phyloP scores from a whole-genome alignment of 2,797 vertebrate genomes.

The Protosalanx chinensis region DNA sequence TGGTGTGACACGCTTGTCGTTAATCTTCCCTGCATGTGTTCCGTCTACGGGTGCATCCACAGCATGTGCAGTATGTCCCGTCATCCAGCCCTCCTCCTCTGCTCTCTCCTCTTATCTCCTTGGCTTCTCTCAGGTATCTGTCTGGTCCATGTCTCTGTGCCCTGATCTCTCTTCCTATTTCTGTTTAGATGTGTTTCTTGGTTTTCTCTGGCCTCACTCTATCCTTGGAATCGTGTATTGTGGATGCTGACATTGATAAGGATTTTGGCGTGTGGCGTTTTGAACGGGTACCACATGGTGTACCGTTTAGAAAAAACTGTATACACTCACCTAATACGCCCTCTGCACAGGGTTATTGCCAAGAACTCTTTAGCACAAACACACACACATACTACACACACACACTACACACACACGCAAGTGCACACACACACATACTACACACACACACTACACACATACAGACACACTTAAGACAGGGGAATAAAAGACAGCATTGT shows the following conservation, averaged over 20 bases:
- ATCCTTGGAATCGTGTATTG: conserved; percentile 28
- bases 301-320: background rate
- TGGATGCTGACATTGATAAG: conserved; percentile 38
- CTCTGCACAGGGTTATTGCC: background rate
- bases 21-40: conserved; percentile 36
- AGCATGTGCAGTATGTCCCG: conserved; percentile 51
- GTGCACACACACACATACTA: conserved; percentile 11
- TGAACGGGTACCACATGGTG: too few relatives aligned
- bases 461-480: conserved; percentile 21
- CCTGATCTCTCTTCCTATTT: background rate
- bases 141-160: background rate
- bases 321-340: background rate
- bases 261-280: background rate
- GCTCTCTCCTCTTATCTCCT: background rate
- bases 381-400: background rate
- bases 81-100: conserved; percentile 10
- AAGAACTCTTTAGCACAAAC: background rate
- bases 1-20: conserved; percentile 45
- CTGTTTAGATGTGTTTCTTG: background rate
- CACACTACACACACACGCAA: background rate
- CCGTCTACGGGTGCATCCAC: conserved; percentile 19
- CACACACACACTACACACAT: background rate
- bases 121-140: background rate
- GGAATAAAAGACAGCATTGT: conserved; percentile 49
- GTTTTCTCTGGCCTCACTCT: background rate